Base-by-base conservation (phyloP, 2,797 vertebrate species). In the Gymnodraco acuticeps region DNA sequence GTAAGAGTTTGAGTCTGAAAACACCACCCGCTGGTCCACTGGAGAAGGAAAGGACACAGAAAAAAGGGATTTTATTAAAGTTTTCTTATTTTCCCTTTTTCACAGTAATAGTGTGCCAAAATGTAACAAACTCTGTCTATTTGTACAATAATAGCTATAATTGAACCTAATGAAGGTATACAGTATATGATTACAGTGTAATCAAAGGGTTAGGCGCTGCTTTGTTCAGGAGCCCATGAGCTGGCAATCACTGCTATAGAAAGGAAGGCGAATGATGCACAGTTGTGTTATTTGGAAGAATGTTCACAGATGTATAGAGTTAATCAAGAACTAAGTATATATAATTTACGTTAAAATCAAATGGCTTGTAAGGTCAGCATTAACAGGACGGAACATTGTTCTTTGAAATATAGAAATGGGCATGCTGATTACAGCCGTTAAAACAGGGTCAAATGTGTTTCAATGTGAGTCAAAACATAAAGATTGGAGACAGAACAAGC, bases 1-100 rank as follows among this genome's bases (percentile, higher is more conserved):
- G 94, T 97, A 98, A n/a, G 95, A 93, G 68, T 97, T 96, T 52
- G 93, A 95, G 81, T 99, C 98, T 46, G 97, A 97, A 88, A 99
- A 99, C 86, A 95, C 96, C 20, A 97, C 93, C 64, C 97, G 95
- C 82, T 97, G 97, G 90, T 98, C 98, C 93, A 98, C 97, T 98
- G 92, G 78, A 56, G 51, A 65, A 43, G 70, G 27, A 76, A 56
- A 13, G 86, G 9, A 81, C 3, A 53, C 10, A 82, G 5, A 60
- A 31, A 81, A 59, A 45, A n/a, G 9, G 4, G 14, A 52, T 45
- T 45, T 23, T 12, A 59, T 41, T 58, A 3, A 17, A 6, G 15
- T 33, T 16, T 16, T 47, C 10, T 0, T n/a, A 1, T 19, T 33
- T 66, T 12, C 1, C 15, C 14, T n/a, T 47, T 19, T n/a, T 42